These are phyloP conservation scores for Dynastes hyllus DNA, from an alignment of 2,888 invertebrate genomes.

Conservation along the genomic window DNA sequence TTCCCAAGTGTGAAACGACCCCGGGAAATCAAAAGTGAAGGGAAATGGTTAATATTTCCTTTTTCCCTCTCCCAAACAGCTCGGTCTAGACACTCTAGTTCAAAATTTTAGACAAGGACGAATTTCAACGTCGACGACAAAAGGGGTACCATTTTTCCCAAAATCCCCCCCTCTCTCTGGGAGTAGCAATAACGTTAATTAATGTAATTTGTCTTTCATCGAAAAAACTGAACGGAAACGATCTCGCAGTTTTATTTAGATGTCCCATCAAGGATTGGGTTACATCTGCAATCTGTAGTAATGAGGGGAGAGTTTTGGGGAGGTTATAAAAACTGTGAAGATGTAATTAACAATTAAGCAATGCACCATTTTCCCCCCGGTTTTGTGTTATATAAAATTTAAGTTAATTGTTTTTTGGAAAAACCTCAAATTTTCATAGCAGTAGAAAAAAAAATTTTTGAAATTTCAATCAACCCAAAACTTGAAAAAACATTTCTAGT, in stretches of 20 bases:
- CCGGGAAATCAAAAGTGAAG: not conserved
- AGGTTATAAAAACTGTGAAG: not conserved
- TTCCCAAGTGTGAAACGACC: constrained; percentile 24
- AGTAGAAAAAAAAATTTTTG: too few relatives aligned
- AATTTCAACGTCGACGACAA: not conserved
- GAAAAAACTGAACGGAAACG: constrained; percentile 21
- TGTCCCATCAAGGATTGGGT: not conserved
- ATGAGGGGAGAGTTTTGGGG: not conserved
- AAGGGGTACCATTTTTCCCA: not conserved
- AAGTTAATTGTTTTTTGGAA: too few relatives aligned
- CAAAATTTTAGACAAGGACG: not conserved
- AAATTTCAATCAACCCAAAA: too few relatives aligned
- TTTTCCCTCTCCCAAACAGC: not conserved
- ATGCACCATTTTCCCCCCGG: too few relatives aligned
- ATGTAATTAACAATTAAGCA: constrained; percentile 7
- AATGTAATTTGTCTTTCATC: constrained; percentile 32
- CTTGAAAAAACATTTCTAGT: too few relatives aligned
- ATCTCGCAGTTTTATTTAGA: not conserved
- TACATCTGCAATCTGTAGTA: constrained; percentile 22
- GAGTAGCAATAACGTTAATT: constrained; percentile 28
- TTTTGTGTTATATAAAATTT: too few relatives aligned
- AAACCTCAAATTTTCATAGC: too few relatives aligned
- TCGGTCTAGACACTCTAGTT: not conserved
- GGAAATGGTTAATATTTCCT: not conserved
- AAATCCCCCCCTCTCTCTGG: not conserved